Evolutionary conservation across 2,797 vertebrate genomes (phyloP).

Genomic region (Melanotaenia boesemani): DNA sequence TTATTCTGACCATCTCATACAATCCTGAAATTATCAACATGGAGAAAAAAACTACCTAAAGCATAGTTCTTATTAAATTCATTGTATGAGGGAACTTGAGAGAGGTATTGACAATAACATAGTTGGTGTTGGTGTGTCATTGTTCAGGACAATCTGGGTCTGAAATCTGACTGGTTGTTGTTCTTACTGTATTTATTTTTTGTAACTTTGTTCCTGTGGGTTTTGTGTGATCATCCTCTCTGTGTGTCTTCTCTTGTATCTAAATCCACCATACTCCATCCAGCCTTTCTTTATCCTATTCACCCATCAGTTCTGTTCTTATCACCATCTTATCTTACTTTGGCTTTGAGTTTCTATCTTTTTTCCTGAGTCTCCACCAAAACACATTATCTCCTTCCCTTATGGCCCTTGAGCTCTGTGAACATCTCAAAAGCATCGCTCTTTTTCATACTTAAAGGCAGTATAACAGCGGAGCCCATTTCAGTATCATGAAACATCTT

Average conservation of each 20-base stretch:
- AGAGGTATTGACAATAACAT: neutral
- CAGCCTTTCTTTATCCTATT: neutral
- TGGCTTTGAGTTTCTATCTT: conserved; percentile 27
- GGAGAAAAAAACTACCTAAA: neutral
- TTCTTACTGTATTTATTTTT: conserved; percentile 1
- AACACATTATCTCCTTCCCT: neutral
- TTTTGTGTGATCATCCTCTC: neutral
- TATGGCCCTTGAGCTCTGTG: neutral
- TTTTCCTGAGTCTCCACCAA: conserved; percentile 7
- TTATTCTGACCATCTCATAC: neutral
- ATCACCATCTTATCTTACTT: conserved; percentile 29
- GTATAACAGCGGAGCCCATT: neutral
- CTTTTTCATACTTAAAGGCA: conserved; percentile 6
- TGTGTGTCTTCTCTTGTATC: neutral
- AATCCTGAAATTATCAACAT: neutral
- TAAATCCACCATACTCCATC: neutral
- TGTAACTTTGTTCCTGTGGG: neutral
- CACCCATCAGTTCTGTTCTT: conserved; percentile 19
- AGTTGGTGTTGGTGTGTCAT: neutral
- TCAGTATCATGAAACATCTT: neutral
- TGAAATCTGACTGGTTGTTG: neutral
- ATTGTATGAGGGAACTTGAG: neutral
- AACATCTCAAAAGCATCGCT: conserved; percentile 2
- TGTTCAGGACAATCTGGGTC: neutral
- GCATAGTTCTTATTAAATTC: neutral